Percentiles rank a stretch among this genome's conserved stretches.
phyloP scores from a whole-genome alignment of 2,888 invertebrate genomes.

The Chrysomela aeneicollis region DNA sequence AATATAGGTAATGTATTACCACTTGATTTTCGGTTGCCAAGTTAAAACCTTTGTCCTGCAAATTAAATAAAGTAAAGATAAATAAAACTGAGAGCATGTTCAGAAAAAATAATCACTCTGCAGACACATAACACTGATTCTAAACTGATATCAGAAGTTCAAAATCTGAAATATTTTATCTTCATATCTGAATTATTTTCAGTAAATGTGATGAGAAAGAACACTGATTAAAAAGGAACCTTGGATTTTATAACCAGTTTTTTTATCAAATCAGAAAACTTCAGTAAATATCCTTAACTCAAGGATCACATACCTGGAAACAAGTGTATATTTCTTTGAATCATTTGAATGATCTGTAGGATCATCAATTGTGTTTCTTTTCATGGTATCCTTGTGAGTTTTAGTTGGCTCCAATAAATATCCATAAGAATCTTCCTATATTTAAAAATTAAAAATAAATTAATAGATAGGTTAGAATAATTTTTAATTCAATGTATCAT shows the following conservation, averaged over 20 bases:
- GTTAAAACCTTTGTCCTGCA: conserved; percentile 89
- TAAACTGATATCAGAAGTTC: too few relatives aligned
- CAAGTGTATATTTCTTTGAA: conserved; percentile 52
- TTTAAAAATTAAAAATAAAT: conserved; percentile 2
- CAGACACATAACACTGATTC: too few relatives aligned
- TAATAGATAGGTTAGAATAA: too few relatives aligned
- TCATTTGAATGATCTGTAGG: conserved; percentile 47
- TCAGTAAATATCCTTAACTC: too few relatives aligned
- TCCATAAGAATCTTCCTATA: conserved; percentile 87
- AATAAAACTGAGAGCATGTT: conserved; percentile 39
- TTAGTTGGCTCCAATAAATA: conserved; percentile 80
- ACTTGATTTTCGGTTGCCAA: conserved; percentile 84
- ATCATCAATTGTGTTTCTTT: conserved; percentile 59
- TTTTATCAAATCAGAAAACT: too few relatives aligned
- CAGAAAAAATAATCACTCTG: conserved; percentile 27
- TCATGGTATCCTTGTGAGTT: conserved; percentile 61
- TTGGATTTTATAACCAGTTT: too few relatives aligned
- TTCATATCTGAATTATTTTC: too few relatives aligned
- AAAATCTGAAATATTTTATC: too few relatives aligned
- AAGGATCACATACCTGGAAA: conserved; percentile 64
- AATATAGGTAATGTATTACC: conserved; percentile 66
- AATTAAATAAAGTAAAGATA: conserved; percentile 62
- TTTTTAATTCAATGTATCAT: conserved; percentile 36
- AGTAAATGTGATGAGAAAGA: too few relatives aligned
- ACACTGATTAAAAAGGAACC: too few relatives aligned